Conservation (phyloP, 2,888 invertebrate genomes). For the Bugulina stolonifera region DNA sequence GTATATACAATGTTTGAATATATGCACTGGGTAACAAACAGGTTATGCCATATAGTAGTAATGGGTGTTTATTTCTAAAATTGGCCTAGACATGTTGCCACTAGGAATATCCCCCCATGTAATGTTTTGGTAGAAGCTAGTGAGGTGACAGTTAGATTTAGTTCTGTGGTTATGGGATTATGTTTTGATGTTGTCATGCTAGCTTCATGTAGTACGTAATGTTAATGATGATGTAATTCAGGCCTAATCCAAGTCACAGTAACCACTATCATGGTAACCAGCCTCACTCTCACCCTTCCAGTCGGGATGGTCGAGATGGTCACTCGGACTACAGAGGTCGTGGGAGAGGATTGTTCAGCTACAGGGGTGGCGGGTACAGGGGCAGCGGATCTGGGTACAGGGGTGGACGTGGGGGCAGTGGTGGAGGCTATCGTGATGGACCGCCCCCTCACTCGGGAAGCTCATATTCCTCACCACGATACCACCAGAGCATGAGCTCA, state of each 20-base stretch:
- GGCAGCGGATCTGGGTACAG: neutral
- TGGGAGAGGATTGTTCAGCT: neutral
- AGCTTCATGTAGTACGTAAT: too few species aligned
- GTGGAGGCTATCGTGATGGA: neutral
- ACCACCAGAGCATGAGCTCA: too few species aligned
- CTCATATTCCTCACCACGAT: neutral
- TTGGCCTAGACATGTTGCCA: too few species aligned
- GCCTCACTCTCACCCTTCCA: neutral
- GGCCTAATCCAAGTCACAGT: neutral
- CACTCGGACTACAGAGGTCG: neutral
- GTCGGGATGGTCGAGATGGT: neutral
- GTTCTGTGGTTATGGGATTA: too few species aligned
- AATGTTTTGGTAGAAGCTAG: too few species aligned
- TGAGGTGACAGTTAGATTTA: too few species aligned
- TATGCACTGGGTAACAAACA: too few species aligned
- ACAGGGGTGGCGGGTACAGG: neutral
- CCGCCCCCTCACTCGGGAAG: neutral
- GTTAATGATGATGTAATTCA: neutral
- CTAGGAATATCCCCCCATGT: too few species aligned
- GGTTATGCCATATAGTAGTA: too few species aligned
- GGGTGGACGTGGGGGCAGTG: neutral
- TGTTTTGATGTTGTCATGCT: too few species aligned
- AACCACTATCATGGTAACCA: neutral
- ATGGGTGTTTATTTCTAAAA: too few species aligned
- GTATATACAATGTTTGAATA: too few species aligned